These are phyloP conservation scores for Antedon mediterranea DNA, from an alignment of 53 echinoderm and acorn worm genomes.

Conservation along the genomic window DNA sequence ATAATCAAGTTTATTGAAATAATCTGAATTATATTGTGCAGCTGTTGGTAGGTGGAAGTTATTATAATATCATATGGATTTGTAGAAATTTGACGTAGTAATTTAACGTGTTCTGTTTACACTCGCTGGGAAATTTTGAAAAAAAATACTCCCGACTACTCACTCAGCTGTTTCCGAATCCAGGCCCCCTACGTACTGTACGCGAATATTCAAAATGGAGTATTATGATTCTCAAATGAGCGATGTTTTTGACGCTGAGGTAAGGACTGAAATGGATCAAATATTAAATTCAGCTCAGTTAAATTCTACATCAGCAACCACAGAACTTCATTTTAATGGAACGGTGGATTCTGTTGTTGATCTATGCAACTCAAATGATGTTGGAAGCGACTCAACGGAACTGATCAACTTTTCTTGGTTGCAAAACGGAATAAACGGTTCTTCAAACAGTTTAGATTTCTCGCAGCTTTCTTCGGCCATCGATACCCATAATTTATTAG, in stretches of 20 bases:
- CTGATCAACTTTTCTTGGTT: background rate
- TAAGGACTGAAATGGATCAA: conserved; percentile 86
- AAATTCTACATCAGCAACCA: background rate
- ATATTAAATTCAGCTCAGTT: conserved; percentile 49
- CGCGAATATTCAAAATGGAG: conserved; percentile 42
- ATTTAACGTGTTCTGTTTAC: background rate
- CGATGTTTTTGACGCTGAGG: conserved; percentile 85
- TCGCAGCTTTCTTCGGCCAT: conserved; percentile 50
- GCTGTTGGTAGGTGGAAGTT: background rate
- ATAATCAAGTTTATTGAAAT: background rate
- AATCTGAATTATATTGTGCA: background rate
- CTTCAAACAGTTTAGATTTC: conserved; percentile 35
- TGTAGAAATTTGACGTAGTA: background rate
- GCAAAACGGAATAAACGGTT: conserved; percentile 19
- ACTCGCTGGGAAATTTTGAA: background rate
- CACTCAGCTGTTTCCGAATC: background rate
- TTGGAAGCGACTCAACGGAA: background rate
- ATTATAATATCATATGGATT: background rate
- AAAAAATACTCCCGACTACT: background rate
- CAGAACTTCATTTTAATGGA: conserved; percentile 12
- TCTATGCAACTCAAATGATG: background rate
- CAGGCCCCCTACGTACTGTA: background rate
- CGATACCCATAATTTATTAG: conserved; percentile 40
- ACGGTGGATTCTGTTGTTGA: conserved; percentile 4
- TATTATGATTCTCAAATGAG: conserved; percentile 65